Conservation (phyloP, 2,797 vertebrate genomes). For the Gadopsis bispinosus region DNA sequence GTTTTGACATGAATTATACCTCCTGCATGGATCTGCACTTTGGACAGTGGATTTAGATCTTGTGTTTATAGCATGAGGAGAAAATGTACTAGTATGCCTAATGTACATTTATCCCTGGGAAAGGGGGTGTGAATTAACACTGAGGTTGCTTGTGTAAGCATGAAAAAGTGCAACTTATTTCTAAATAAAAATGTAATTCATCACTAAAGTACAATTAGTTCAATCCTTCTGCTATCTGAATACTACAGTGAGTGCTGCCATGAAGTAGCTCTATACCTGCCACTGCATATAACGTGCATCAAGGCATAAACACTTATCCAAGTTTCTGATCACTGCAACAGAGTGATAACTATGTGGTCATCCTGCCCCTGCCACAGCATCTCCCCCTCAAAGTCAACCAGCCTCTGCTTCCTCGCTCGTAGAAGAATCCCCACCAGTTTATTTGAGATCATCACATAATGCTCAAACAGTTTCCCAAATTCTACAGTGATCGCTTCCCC, state of each 20-base stretch:
- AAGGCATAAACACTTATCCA: constrained; percentile 19
- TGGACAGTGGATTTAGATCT: background rate
- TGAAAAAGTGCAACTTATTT: background rate
- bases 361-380: constrained; percentile 96
- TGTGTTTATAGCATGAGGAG: background rate
- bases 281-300: constrained; percentile 5
- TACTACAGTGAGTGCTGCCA: constrained; percentile 5
- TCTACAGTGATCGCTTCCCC: constrained; percentile 75
- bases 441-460: constrained; percentile 91
- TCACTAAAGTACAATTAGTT: background rate
- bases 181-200: background rate
- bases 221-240: background rate
- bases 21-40: background rate
- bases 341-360: constrained; percentile 86
- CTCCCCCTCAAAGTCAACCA: constrained; percentile 91
- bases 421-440: constrained; percentile 92
- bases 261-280: background rate
- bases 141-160: background rate
- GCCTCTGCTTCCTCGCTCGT: constrained; percentile 89
- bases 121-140: background rate
- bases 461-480: constrained; percentile 90
- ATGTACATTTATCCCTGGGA: background rate
- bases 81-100: background rate
- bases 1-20: background rate
- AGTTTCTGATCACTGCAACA: constrained; percentile 77